Base-by-base conservation (phyloP, 2,113 vertebrate genomes). In the Podarcis raffonei region DNA sequence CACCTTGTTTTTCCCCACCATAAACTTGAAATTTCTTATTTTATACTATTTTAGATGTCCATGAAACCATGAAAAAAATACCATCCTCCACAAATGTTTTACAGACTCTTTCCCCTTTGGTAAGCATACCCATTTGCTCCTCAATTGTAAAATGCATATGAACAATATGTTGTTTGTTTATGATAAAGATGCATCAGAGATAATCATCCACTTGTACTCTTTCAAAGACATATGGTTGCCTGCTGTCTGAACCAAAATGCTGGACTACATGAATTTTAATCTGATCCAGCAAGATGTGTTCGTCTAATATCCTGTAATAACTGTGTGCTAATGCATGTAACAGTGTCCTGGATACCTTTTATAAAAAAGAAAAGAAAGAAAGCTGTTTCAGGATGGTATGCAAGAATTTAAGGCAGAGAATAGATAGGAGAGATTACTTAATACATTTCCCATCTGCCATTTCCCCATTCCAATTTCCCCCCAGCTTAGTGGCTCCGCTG, bases 21-120 rank as follows among this genome's bases (percentile, higher is more conserved):
- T 90, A 91, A 7, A 6, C 30, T 89, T 95, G 85, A 88, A 35
- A 25, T 94, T 0, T n/a, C 62, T 35, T 90, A 32, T 1, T 95
- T 57, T 85, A 59, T 93, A 84, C 84, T 93, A 69, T 92, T 96
- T 92, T 94, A 99, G 98, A 95, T 97, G 89, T 98, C 84, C 97
- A 97, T 91, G 97, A 97, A 94, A 95, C 94, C 22, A 91, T 96
- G 94, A 92, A 59, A 85, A 96, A 96, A 94, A 95, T 95, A 48
- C 4, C 93, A 90, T 94, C 95, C 79, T 92, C 90, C 62, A 95
- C 93, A 94, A 96, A 95, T 84, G 84, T 96, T 89, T 91, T 97
- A 77, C 94, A 96, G 75, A 91, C 95, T 90, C 94, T 94, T 59
- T 89, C 93, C 42, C 87, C 96, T 83, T 90, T 94, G 95, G 98